phyloP scores from a whole-genome alignment of 2,888 invertebrate genomes.

The Machimus atricapillus region DNA sequence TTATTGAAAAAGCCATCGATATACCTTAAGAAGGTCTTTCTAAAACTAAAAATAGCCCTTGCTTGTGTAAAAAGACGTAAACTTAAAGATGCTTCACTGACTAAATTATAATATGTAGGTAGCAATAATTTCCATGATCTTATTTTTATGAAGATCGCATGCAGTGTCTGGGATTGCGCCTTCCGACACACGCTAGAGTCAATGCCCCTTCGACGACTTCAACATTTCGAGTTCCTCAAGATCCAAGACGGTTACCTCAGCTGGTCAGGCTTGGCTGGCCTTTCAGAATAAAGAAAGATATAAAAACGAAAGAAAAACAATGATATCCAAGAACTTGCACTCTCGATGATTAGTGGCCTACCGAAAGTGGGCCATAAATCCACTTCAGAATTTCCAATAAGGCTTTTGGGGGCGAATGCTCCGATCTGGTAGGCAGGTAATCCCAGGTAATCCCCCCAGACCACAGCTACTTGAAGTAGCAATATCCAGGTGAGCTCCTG shows the following conservation, averaged over 20 bases:
- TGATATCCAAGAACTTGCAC: constrained; percentile 7
- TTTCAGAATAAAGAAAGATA: not conserved
- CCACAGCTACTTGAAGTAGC: not conserved
- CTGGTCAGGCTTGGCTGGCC: not conserved
- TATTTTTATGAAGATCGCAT: not conserved
- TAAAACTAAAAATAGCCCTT: too few species aligned
- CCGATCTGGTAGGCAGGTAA: not conserved
- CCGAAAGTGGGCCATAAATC: constrained; percentile 14
- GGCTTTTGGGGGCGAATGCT: not conserved
- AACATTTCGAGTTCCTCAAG: not conserved
- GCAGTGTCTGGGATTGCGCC: not conserved
- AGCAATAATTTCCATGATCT: not conserved
- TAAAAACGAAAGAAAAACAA: not conserved
- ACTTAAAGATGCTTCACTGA: too few species aligned
- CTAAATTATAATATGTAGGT: not conserved
- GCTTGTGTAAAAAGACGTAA: too few species aligned
- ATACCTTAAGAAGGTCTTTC: too few species aligned
- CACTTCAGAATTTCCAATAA: not conserved
- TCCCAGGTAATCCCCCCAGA: too few species aligned
- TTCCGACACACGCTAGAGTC: not conserved
- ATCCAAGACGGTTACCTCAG: not conserved
- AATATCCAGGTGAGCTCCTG: constrained; percentile 5
- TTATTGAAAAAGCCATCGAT: too few species aligned
- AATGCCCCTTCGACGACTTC: not conserved
- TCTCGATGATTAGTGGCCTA: constrained; percentile 5